A percentile compares a stretch with the other conserved stretches of the same genome.
These are phyloP conservation scores for Salminus brasiliensis DNA, from an alignment of 2,113 vertebrate genomes.

Conservation along the genomic window DNA sequence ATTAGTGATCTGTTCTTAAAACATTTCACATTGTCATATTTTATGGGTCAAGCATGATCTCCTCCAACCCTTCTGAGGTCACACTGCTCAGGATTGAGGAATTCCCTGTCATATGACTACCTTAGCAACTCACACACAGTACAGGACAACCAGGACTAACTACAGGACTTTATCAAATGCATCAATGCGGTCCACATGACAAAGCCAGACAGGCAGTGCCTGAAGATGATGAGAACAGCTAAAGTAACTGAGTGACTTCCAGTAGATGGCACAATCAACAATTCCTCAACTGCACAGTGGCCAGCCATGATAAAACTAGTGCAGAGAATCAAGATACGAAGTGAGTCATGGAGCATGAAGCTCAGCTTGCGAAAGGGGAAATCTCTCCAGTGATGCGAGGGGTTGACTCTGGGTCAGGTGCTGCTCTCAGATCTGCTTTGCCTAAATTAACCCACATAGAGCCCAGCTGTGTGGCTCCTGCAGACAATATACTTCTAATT, in stretches of 20 bases:
- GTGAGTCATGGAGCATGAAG: neutral
- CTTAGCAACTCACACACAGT: too few species aligned
- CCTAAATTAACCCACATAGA: conserved; percentile 5
- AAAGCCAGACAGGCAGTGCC: neutral
- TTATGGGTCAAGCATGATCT: neutral
- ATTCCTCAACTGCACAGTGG: neutral
- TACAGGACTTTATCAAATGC: neutral
- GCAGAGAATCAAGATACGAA: neutral
- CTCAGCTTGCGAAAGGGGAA: neutral
- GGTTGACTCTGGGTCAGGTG: conserved; percentile 1
- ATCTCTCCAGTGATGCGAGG: neutral
- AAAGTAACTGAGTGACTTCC: neutral
- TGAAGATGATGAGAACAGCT: neutral
- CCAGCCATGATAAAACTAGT: neutral
- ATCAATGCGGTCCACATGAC: neutral
- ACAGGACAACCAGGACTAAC: neutral
- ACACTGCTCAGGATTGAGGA: neutral
- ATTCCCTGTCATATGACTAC: neutral
- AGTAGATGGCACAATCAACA: neutral
- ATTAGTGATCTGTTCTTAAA: too few species aligned
- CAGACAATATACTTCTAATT: neutral
- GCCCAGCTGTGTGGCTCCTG: conserved; percentile 6
- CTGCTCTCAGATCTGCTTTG: neutral
- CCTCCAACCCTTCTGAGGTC: neutral
- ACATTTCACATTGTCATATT: neutral